Evolutionary conservation across 2,113 vertebrate species (phyloP).

Genomic region (Eubucco bourcierii): DNA sequence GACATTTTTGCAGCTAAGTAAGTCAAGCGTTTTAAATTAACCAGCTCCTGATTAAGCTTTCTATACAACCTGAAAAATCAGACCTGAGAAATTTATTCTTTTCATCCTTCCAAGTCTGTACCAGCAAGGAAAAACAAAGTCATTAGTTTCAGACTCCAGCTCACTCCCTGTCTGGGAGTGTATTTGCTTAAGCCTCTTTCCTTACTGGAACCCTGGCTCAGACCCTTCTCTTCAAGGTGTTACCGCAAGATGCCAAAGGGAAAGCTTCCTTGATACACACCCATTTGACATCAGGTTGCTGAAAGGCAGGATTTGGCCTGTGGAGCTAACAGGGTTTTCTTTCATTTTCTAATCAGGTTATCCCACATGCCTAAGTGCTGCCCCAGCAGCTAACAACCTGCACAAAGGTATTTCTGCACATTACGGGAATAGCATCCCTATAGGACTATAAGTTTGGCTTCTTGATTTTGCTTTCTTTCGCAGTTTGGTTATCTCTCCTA

Average conservation of each 20-base stretch:
- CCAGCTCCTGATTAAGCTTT: neutral
- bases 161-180: conserved; percentile 60
- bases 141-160: conserved; percentile 53
- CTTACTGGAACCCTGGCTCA: conserved; percentile 43
- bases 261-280: conserved; percentile 50
- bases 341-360: conserved; percentile 63
- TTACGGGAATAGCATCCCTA: neutral
- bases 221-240: conserved; percentile 43
- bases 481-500: conserved; percentile 59
- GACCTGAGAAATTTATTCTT: conserved; percentile 41
- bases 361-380: conserved; percentile 34
- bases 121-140: conserved; percentile 56
- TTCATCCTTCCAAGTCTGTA: conserved; percentile 34
- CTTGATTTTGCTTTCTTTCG: conserved; percentile 68
- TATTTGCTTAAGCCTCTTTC: conserved; percentile 57
- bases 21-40: conserved; percentile 7
- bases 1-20: neutral
- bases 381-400: conserved; percentile 48
- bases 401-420: conserved; percentile 46
- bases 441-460: conserved; percentile 61
- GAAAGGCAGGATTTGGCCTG: conserved; percentile 50
- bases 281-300: conserved; percentile 51
- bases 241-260: conserved; percentile 46
- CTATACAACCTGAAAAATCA: conserved; percentile 20
- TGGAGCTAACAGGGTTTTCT: conserved; percentile 36